phyloP scores from a whole-genome alignment of 2,797 vertebrate species.

The Cossypha dichroa region DNA sequence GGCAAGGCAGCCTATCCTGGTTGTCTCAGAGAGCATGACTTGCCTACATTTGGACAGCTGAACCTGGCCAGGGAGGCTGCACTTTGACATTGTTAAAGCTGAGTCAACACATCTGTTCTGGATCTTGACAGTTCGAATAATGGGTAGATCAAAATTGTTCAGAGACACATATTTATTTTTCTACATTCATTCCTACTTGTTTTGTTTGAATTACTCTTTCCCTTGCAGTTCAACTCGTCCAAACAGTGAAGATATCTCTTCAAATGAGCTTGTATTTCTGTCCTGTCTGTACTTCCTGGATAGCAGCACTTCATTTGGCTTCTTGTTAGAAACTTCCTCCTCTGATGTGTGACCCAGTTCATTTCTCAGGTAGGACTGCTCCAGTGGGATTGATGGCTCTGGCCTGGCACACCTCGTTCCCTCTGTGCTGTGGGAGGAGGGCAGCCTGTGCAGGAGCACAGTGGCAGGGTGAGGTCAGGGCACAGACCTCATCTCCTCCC shows the following conservation, averaged over 20 bases:
- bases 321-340: not conserved
- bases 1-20: not conserved
- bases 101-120: not conserved
- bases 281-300: not conserved
- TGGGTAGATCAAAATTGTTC: not conserved
- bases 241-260: not conserved
- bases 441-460: not conserved
- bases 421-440: not conserved
- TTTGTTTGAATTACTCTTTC: not conserved
- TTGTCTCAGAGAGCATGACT: not conserved
- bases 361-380: not conserved
- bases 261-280: not conserved
- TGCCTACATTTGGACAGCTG: not conserved
- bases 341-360: fast-evolving
- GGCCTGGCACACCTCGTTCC: not conserved
- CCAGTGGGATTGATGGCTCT: not conserved
- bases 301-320: not conserved
- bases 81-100: not conserved
- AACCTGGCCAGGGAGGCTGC: not conserved
- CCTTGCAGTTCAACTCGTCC: not conserved
- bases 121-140: not conserved
- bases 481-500: not conserved
- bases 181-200: not conserved
- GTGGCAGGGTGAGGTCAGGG: not conserved
- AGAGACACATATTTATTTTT: not conserved